Evolutionary conservation across 2,797 vertebrate species (phyloP), one percentile per base, ranked within the genome.

Genomic region (Ciconia nigra): DNA sequence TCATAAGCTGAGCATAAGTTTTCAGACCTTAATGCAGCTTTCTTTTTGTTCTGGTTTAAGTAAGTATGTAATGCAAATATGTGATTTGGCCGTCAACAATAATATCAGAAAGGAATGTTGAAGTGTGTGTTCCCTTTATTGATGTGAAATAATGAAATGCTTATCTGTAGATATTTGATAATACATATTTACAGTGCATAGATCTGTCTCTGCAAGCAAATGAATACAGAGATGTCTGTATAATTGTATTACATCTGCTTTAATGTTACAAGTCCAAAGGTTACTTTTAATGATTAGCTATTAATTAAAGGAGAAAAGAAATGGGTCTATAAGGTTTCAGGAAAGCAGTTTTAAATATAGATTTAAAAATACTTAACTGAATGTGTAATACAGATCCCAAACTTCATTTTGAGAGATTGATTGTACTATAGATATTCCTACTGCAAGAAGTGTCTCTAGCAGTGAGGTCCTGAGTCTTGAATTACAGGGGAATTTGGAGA

Each of bases 31-130:
- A 97, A 95, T 97, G 87, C 57, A 94, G 57, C 51, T 94, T 70
- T 94, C 49, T 91, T 96, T 97, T 97, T 97, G 70, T 91, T 95
- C 95, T 96, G 67, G 69, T 79, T 93, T 96, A 88, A 83, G 58
- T 92, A 76, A 83, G 57, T 77, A 79, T 82, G 63, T 95, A 95
- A 87, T 21, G 8, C 87, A 94, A 95, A 93, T 65, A 94, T 67
- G 66, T 89, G 80, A 96, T 96, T 91, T 97, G 55, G 57, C 65
- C 49, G 5, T 96, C 37, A 33, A 88, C 91, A 92, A 65, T 96
- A 86, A 89, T 93, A 91, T 87, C 63, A 76, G 66, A 97, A 90
- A 97, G 66, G 81, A 96, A 96, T 93, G 89, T 88, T 92, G 94
- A 90, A 95, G 88, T 95, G 44, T 94, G 55, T 93, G 67, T 91